Evolutionary conservation across 2,888 invertebrate species (phyloP).

Genomic region (Synergus gifuensis): DNA sequence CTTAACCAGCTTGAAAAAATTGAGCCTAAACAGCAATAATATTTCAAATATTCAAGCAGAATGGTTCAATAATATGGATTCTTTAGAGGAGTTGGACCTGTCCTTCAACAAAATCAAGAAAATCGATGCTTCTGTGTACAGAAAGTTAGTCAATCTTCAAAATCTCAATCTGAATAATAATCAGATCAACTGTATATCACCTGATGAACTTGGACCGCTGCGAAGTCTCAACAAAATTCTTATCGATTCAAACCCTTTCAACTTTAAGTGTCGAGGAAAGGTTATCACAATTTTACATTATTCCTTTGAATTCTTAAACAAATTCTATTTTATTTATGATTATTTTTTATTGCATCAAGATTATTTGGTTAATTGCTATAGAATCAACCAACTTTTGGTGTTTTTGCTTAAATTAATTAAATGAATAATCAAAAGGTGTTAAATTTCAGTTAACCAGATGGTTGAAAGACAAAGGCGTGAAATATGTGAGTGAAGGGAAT

Average conservation of each 20-base stretch:
- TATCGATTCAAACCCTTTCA: conserved; percentile 66
- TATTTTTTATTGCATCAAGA: not conserved
- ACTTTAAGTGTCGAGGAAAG: conserved; percentile 65
- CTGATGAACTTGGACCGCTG: conserved; percentile 57
- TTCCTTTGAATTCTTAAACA: not conserved
- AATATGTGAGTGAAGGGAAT: conserved; percentile 61
- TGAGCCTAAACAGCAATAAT: conserved; percentile 66
- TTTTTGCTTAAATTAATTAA: not conserved
- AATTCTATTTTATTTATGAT: no score
- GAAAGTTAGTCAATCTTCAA: conserved; percentile 57
- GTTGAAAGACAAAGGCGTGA: conserved; percentile 67
- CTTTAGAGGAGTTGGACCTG: conserved; percentile 67
- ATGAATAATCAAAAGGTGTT: not conserved
- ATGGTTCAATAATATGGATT: conserved; percentile 63
- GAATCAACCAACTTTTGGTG: no score
- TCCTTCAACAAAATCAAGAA: conserved; percentile 65
- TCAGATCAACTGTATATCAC: conserved; percentile 62
- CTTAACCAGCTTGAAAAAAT: conserved; percentile 60
- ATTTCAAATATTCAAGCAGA: conserved; percentile 56
- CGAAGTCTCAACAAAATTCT: conserved; percentile 65
- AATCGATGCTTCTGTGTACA: conserved; percentile 59
- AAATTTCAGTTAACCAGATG: conserved; percentile 67
- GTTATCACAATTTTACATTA: conserved; percentile 53
- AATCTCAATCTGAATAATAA: conserved; percentile 67
- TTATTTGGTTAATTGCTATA: not conserved